Percentiles rank a stretch among this genome's conserved stretches.
phyloP scores from a whole-genome alignment of 2,888 invertebrate genomes.

The Mesorhabditis belari region DNA sequence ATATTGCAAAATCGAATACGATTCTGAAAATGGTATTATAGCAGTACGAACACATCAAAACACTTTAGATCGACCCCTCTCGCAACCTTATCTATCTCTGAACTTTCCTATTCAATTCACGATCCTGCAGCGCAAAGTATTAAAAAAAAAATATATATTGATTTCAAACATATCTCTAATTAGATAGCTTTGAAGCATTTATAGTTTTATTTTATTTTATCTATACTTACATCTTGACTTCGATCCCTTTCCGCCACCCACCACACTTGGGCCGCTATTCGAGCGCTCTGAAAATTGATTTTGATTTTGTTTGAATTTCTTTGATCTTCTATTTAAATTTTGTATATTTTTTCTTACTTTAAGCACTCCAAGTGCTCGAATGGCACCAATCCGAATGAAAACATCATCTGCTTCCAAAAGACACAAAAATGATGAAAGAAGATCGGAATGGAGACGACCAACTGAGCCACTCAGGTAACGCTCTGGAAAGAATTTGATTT shows the following conservation, averaged over 20 bases:
- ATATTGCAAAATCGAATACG: too few relatives aligned
- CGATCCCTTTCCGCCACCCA: conserved; percentile 15
- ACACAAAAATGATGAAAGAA: conserved; percentile 43
- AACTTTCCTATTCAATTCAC: too few relatives aligned
- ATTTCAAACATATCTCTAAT: too few relatives aligned
- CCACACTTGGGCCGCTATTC: conserved; percentile 16
- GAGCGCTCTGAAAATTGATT: conserved; percentile 13
- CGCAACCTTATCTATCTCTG: too few relatives aligned
- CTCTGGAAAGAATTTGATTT: conserved; percentile 22
- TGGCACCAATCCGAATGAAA: conserved; percentile 39
- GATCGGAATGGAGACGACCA: conserved; percentile 36
- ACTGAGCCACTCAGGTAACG: conserved; percentile 32
- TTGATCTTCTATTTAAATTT: not conserved
- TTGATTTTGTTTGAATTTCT: too few relatives aligned
- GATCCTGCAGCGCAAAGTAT: too few relatives aligned
- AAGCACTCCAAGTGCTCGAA: conserved; percentile 42
- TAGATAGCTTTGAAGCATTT: too few relatives aligned
- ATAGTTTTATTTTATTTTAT: too few relatives aligned
- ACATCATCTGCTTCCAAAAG: conserved; percentile 41
- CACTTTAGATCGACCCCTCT: too few relatives aligned
- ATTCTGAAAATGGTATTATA: too few relatives aligned
- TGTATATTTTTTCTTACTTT: conserved; percentile 11
- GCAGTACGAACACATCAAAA: too few relatives aligned
- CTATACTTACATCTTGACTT: conserved; percentile 8
- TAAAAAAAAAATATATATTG: too few relatives aligned